Base-by-base conservation (phyloP, 1,140 invertebrate genomes). In the Ips nitidus region DNA sequence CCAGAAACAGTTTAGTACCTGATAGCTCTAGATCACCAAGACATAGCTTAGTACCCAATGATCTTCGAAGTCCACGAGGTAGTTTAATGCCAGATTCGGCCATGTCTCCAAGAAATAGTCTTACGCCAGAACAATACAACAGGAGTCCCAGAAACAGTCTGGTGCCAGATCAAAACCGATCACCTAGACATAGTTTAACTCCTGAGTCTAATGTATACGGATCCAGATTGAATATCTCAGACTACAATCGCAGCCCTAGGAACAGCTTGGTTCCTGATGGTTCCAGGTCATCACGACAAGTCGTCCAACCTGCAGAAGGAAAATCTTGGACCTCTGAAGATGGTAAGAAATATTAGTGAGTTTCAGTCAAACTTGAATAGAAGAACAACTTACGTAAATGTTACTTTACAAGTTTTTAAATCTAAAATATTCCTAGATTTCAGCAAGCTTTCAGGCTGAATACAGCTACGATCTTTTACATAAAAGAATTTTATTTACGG, bases 111-210 rank as follows among this genome's bases (percentile, higher is more conserved):
- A 80, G 87, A 68, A 87, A 88, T 66, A 83, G 81, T 4, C 67
- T 84, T 43, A 76, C 81, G 2, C 80, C 82, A 5, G 82, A 84
- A 56, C 82, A 84, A 53, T 87, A 86, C 71, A 88, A 86, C 70
- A 80, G 69, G 69, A 88, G 86, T 80, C 87, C 87, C 0, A 81
- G 88, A 60, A 89, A 88, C 71, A 88, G 87, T 78, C 78, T 88
- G 66, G 83, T 87, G 3, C 85, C 86, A 4, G 85, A 87, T 42
- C 71, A 75, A 42, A 77, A 76, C 69, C 81, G 85, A 66, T 87
- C 84, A 72, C 86, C 87, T 0, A 79, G 87, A 70, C 84, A 88
- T 71, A 88, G 86, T 68, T 75, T 89, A 57, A 81, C 87, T 0
- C 87, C 87, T 0, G 83, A 78, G 40, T 71, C 69, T 53, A 74